A percentile compares a stretch with the other conserved stretches of the same genome.
Conservation (phyloP, 2,888 invertebrate genomes). For the Cerastoderma edule region DNA sequence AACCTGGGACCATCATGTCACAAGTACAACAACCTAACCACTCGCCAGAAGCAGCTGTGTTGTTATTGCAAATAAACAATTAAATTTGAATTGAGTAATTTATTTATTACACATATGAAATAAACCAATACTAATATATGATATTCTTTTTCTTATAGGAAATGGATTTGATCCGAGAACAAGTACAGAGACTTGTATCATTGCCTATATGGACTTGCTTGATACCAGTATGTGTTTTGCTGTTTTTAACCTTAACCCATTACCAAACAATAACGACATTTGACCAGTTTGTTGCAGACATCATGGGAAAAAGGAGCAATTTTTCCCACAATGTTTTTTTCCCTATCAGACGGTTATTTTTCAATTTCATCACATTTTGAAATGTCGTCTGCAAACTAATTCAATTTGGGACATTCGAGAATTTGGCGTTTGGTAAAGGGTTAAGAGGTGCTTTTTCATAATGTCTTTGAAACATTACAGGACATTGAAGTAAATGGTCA, state of each 20-base stretch:
- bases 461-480: no score
- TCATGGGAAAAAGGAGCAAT: no score
- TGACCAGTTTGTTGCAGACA: no score
- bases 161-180: constrained; percentile 95
- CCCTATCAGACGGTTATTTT: background rate
- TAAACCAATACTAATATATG: background rate
- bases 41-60: no score
- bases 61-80: no score
- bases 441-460: no score
- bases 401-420: no score
- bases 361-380: background rate
- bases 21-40: no score
- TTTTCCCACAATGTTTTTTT: background rate
- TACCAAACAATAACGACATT: background rate
- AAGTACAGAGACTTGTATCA: constrained; percentile 95
- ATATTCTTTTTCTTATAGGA: constrained; percentile 85
- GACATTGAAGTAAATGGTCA: no score
- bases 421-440: no score
- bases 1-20: no score
- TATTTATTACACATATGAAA: background rate
- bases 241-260: background rate
- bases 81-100: no score
- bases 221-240: constrained; percentile 88
- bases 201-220: constrained; percentile 94
- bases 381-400: background rate